Evolutionary conservation across 2,797 vertebrate species (phyloP), one percentile per base, ranked within the genome.

Genomic region (Myioborus melanocephalus): DNA sequence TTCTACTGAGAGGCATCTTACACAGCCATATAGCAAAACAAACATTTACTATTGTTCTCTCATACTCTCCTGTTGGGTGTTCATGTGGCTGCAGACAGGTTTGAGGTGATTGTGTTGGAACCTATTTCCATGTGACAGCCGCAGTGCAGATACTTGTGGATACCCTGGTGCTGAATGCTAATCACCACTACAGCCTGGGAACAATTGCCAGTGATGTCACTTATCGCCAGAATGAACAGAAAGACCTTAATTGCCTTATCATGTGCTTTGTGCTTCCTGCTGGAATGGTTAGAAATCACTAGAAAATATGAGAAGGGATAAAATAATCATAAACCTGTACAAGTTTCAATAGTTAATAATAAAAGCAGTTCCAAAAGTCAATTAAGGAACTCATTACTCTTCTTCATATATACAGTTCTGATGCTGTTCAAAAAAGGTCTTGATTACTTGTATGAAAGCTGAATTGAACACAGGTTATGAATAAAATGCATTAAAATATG

Each of bases 161-260:
- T 80, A 95, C 26, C 81, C 81, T 90, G 79, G 85, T 93, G 85
- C 37, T 95, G 96, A 97, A 97, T 96, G 65, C 75, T 97, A 96
- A 97, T 96, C 92, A 86, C 63, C 76, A 82, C 49, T 87, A 94
- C n/a, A 46, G 78, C 50, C 64, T 95, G 88, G 60, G 89, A 97
- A 97, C 82, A 96, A 96, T 35, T 91, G 83, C 88, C 75, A 93
- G 61, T 47, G 89, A 92, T 5, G 6, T 94, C 95, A 96, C 72
- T 61, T 89, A 95, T 84, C 89, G 77, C 72, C 14, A 83, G 80
- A 90, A 95, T 65, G 70, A 97, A 93, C 52, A 97, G 73, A 76
- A 93, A 95, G 63, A 73, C 83, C 32, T 30, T 90, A 80, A 92
- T 30, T 89, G 93, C 53, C 56, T 96, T 92, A 82, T 85, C 52